phyloP scores from a whole-genome alignment of 1,140 invertebrate genomes.

The Brachionus asplanchnoidis region DNA sequence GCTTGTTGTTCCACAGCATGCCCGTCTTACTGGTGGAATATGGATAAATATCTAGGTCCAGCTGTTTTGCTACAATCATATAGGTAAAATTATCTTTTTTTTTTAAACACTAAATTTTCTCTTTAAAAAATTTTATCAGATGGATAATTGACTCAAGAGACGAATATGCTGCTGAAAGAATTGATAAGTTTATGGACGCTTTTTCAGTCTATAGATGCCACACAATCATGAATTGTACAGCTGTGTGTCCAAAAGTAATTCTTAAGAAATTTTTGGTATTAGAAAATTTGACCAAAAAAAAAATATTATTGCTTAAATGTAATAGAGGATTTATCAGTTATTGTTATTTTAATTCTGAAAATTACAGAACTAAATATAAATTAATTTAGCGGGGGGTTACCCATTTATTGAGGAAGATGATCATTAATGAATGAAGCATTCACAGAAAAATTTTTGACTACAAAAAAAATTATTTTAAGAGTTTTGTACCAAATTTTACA shows the following conservation, averaged over 20 bases:
- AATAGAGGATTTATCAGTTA: no score
- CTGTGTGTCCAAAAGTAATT: constrained; percentile 84
- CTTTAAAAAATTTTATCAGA: constrained; percentile 54
- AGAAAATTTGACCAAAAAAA: neutral
- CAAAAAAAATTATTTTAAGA: no score
- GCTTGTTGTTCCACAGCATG: constrained; percentile 94
- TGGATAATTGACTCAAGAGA: constrained; percentile 98
- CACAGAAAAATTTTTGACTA: no score
- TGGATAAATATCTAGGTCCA: constrained; percentile 88
- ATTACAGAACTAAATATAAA: no score
- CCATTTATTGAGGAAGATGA: neutral
- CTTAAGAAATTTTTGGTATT: neutral
- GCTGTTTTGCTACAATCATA: constrained; percentile 82
- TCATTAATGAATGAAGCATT: no score
- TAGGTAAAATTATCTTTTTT: constrained; percentile 49
- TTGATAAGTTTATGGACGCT: constrained; percentile 77
- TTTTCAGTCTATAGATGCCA: constrained; percentile 92
- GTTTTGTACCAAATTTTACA: no score
- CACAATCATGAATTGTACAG: constrained; percentile 97
- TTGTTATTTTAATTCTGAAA: no score
- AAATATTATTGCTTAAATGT: constrained; percentile 14
- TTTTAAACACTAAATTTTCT: neutral
- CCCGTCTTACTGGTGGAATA: constrained; percentile 97
- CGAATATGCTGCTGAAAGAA: constrained; percentile 71
- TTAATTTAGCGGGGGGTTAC: no score